Percentiles rank a stretch among this genome's conserved stretches.
phyloP scores from a whole-genome alignment of 2,888 invertebrate genomes.

The Lochmaea capreae region DNA sequence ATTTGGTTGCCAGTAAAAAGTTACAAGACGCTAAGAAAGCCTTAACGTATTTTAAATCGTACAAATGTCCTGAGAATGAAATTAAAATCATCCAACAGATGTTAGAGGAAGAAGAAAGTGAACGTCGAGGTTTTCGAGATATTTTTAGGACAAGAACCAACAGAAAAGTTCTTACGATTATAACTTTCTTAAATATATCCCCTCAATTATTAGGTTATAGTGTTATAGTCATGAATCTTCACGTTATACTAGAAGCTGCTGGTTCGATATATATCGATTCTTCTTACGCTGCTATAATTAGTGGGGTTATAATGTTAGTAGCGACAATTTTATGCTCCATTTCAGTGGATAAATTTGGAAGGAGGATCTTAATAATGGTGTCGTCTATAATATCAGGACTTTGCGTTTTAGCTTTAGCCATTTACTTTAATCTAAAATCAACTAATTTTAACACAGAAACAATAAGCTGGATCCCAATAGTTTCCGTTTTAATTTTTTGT shows the following conservation, averaged over 20 bases:
- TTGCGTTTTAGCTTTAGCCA: conserved; percentile 55
- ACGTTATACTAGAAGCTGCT: conserved; percentile 59
- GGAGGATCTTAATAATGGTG: conserved; percentile 56
- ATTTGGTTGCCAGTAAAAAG: conserved; percentile 55
- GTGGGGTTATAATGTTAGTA: conserved; percentile 58
- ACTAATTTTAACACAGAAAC: conserved; percentile 50
- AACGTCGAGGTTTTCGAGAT: conserved; percentile 57
- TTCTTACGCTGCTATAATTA: conserved; percentile 58
- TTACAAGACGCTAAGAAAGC: conserved; percentile 55
- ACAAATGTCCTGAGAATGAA: conserved; percentile 57
- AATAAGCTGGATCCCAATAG: conserved; percentile 59
- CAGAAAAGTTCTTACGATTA: conserved; percentile 58
- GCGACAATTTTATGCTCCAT: conserved; percentile 56
- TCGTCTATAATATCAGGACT: conserved; percentile 58
- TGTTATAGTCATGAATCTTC: conserved; percentile 62
- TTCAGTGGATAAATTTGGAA: conserved; percentile 59
- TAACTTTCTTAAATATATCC: conserved; percentile 58
- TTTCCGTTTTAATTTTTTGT: conserved; percentile 58
- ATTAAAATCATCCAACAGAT: conserved; percentile 58
- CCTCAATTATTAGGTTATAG: conserved; percentile 62
- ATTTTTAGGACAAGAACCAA: conserved; percentile 58
- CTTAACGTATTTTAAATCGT: conserved; percentile 53
- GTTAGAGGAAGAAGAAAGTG: conserved; percentile 57
- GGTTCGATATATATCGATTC: conserved; percentile 55
- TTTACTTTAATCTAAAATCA: conserved; percentile 58